A percentile compares a stretch with the other conserved stretches of the same genome.
Conservation (phyloP, 2,113 vertebrate species). For the Mola mola region DNA sequence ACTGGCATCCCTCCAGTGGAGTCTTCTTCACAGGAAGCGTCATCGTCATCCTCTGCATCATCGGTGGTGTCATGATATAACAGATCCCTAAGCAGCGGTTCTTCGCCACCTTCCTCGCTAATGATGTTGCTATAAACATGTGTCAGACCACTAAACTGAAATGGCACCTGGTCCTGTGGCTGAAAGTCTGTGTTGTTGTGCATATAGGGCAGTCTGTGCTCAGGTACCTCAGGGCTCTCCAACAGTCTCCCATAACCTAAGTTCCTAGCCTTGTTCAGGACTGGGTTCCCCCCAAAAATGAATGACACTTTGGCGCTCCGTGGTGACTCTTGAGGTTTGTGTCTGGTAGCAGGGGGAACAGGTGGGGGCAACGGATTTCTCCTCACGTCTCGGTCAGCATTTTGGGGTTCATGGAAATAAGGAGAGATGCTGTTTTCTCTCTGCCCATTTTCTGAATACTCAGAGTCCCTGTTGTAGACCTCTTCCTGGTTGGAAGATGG, state of each 20-base stretch:
- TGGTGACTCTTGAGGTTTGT: conserved; percentile 91
- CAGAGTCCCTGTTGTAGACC: conserved; percentile 82
- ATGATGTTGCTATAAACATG: conserved; percentile 92
- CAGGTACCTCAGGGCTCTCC: conserved; percentile 89
- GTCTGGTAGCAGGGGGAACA: conserved; percentile 85
- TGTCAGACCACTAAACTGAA: conserved; percentile 83
- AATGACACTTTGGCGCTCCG: conserved; percentile 96
- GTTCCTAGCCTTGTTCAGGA: conserved; percentile 84
- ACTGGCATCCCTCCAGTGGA: conserved; percentile 77
- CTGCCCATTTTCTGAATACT: conserved; percentile 78
- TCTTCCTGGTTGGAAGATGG: conserved; percentile 79
- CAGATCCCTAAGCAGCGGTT: conserved; percentile 91
- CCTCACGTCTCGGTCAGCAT: conserved; percentile 71
- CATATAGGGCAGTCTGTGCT: conserved; percentile 82
- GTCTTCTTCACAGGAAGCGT: conserved; percentile 95
- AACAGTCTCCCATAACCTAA: conserved; percentile 88
- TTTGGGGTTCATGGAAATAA: conserved; percentile 83
- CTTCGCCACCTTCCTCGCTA: conserved; percentile 86
- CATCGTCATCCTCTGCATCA: conserved; percentile 94
- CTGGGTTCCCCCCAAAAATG: conserved; percentile 93
- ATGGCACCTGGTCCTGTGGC: conserved; percentile 81
- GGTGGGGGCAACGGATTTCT: conserved; percentile 83
- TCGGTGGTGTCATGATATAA: conserved; percentile 93
- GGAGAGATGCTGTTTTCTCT: conserved; percentile 86
- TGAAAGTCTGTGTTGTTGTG: conserved; percentile 84